Base-by-base conservation (phyloP, 2,888 invertebrate genomes). In the Micoletzkya japonica region DNA sequence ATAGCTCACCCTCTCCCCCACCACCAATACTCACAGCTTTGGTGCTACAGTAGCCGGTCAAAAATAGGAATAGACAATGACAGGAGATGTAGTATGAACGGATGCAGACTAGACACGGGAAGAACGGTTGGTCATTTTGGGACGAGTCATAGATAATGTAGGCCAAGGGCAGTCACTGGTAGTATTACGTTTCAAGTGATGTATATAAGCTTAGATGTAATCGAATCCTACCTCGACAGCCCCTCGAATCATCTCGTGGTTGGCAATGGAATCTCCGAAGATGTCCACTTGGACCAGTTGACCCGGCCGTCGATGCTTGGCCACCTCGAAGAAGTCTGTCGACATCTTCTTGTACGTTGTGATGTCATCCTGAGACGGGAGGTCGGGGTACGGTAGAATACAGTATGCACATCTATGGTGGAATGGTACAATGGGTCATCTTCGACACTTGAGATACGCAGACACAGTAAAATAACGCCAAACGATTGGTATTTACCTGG, bases 161-260 rank as follows among this genome's bases (percentile, higher is more conserved):
- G n/a, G n/a, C n/a, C n/a, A n/a, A n/a, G n/a, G n/a, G n/a, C 30
- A 26, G 32, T 26, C 10, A 44, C 10, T 44, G 10, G 44, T 44
- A n/a, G n/a, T n/a, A n/a, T 44, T 44, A 14, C 44, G 10, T 44
- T 44, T 44, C 20, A 44, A 44, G 20, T 44, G 10, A 44, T 44
- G 44, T 20, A 10, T 10, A 20, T 44, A 10, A 44, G 20, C 20
- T 20, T 10, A 14, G 20, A 14, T 44, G n/a, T n/a, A n/a, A n/a
- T 32, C 14, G 37, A 60, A 26, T n/a, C 58, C 30, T 30, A 79
- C 79, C 75, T 84, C 83, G 32, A 83, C 74, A 6, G 84, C 84
- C 37, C 84, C 84, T 36, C 84, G 74, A 36, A 85, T 76, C 84
- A 84, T 85, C 61, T 84, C 84, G 52, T 75, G 72, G 64, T 85